Percentiles rank a stretch among this genome's conserved stretches.
Evolutionary conservation across 2,113 vertebrate species (phyloP).

Genomic region (Pavo muticus): DNA sequence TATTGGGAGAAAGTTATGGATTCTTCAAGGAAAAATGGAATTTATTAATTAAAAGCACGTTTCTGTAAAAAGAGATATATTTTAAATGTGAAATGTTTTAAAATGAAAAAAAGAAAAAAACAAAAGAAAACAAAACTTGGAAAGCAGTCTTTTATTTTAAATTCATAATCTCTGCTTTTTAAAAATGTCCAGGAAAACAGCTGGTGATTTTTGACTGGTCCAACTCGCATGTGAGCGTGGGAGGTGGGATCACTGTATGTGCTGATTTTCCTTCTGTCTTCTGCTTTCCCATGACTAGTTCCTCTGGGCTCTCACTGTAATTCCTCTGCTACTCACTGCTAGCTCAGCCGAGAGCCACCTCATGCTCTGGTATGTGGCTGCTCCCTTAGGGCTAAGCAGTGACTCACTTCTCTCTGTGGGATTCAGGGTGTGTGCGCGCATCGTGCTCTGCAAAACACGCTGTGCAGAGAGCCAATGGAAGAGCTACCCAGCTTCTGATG

Average conservation of each 20-base stretch:
- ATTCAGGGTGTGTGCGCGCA: accelerated
- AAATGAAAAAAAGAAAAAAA: neutral
- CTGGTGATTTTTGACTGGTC: neutral
- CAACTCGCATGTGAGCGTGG: neutral
- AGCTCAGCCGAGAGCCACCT: neutral
- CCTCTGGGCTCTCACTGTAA: neutral
- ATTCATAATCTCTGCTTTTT: neutral
- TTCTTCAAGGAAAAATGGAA: neutral
- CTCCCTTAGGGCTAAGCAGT: neutral
- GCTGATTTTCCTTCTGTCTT: neutral
- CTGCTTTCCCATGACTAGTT: neutral
- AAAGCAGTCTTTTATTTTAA: neutral
- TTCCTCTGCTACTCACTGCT: neutral
- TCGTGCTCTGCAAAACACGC: neutral
- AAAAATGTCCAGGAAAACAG: neutral
- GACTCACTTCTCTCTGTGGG: accelerated
- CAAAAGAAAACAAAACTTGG: neutral
- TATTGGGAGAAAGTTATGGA: neutral
- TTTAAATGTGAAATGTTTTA: neutral
- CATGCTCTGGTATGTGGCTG: neutral
- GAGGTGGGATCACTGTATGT: neutral
- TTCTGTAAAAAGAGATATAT: neutral
- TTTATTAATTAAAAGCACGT: neutral
- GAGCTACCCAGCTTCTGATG: accelerated
- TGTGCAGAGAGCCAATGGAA: neutral